These are phyloP conservation scores for Axis porcinus DNA, from an alignment of 2,113 vertebrate species.

Conservation along the genomic window DNA sequence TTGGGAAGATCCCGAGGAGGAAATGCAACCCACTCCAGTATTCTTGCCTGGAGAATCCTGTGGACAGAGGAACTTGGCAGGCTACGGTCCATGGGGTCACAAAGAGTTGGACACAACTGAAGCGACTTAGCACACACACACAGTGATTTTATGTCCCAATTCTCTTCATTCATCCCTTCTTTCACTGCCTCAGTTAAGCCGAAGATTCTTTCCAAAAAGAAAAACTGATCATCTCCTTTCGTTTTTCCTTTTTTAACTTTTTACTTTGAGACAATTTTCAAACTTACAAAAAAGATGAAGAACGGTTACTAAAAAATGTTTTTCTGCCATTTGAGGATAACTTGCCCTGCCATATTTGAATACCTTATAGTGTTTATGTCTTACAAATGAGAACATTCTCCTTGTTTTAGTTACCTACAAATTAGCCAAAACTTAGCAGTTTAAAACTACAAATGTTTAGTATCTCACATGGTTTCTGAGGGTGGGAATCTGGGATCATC, in stretches of 20 bases:
- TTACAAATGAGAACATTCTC: background rate
- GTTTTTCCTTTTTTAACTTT: background rate
- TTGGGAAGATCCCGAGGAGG: background rate
- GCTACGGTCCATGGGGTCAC: background rate
- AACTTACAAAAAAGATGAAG: background rate
- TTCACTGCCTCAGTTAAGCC: background rate
- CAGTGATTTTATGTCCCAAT: background rate
- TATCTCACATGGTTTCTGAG: background rate
- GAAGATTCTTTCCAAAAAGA: background rate
- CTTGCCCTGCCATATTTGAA: background rate
- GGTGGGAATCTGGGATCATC: background rate
- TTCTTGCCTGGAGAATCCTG: background rate
- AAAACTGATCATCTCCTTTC: background rate
- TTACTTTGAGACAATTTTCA: background rate
- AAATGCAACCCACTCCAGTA: background rate
- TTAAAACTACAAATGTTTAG: background rate
- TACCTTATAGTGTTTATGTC: background rate
- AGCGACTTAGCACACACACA: background rate
- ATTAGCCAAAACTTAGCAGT: background rate
- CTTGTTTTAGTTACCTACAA: background rate
- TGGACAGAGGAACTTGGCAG: background rate
- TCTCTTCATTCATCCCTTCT: background rate
- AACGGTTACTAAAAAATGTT: background rate
- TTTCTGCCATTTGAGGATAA: background rate
- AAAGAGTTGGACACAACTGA: background rate